These are phyloP conservation scores for Mycetomoellerius zeteki DNA, from an alignment of 1,140 invertebrate genomes.

Conservation along the genomic window DNA sequence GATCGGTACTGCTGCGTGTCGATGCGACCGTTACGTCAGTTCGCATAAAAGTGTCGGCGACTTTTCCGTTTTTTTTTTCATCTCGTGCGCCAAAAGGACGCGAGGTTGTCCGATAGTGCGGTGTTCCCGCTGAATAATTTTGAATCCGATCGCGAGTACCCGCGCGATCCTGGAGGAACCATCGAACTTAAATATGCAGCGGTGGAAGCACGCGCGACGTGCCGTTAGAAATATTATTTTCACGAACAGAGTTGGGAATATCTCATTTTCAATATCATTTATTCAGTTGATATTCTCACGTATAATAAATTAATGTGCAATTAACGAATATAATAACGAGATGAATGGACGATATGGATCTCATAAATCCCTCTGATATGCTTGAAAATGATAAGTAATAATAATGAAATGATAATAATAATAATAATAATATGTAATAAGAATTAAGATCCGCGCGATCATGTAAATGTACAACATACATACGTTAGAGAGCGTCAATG, in stretches of 20 bases:
- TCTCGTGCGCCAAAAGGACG: slow-evolving; percentile 62
- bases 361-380: slow-evolving; percentile 2
- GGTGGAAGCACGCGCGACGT: neutral
- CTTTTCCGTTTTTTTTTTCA: slow-evolving; percentile 62
- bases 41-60: slow-evolving; percentile 74
- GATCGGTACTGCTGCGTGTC: slow-evolving; percentile 74
- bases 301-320: slow-evolving; percentile 3
- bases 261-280: neutral
- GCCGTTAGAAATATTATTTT: slow-evolving; percentile 11
- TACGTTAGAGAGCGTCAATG: too few species aligned
- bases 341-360: neutral
- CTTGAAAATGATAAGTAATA: slow-evolving; percentile 22
- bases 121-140: slow-evolving; percentile 72
- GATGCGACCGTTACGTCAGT: slow-evolving; percentile 70
- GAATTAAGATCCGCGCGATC: too few species aligned
- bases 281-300: neutral
- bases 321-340: slow-evolving; percentile 32
- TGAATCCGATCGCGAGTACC: slow-evolving; percentile 60
- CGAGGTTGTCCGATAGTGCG: slow-evolving; percentile 41
- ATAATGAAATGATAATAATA: neutral
- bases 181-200: slow-evolving; percentile 32
- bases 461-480: too few species aligned
- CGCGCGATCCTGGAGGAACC: neutral
- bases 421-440: neutral
- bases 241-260: neutral